Percentiles rank a stretch among this genome's conserved stretches.
Conservation (phyloP, 2,888 invertebrate genomes). For the Orthonychiurus folsomi region DNA sequence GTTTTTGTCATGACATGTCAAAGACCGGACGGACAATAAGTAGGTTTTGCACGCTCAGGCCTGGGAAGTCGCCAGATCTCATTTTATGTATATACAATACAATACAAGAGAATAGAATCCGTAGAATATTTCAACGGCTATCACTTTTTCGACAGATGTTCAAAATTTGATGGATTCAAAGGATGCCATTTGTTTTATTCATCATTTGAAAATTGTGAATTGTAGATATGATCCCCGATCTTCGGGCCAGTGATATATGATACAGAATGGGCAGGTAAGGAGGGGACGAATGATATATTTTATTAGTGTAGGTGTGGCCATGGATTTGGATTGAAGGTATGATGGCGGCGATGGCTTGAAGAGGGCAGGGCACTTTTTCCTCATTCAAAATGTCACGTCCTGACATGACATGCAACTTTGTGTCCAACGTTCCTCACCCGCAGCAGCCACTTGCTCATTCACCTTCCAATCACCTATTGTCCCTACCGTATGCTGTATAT, state of each 20-base stretch:
- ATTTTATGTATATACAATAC: no score
- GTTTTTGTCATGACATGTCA: neutral
- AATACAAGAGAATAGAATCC: no score
- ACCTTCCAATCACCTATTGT: neutral
- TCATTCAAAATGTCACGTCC: neutral
- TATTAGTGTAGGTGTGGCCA: neutral
- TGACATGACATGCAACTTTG: neutral
- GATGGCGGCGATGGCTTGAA: neutral
- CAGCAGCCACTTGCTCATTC: neutral
- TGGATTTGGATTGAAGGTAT: conserved; percentile 1
- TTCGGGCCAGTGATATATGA: no score
- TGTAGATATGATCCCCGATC: no score
- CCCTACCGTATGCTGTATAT: neutral
- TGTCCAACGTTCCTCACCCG: neutral
- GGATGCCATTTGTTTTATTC: no score
- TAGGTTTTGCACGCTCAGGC: no score
- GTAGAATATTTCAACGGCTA: no score
- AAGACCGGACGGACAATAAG: neutral
- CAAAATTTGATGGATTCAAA: no score
- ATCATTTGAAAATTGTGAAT: no score
- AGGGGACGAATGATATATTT: neutral
- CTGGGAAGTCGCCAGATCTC: no score
- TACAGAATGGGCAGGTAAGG: neutral
- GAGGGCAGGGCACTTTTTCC: neutral
- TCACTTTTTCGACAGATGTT: no score